These are phyloP conservation scores for Lasioglossum baleicum DNA, from an alignment of 1,140 invertebrate species.

Conservation along the genomic window DNA sequence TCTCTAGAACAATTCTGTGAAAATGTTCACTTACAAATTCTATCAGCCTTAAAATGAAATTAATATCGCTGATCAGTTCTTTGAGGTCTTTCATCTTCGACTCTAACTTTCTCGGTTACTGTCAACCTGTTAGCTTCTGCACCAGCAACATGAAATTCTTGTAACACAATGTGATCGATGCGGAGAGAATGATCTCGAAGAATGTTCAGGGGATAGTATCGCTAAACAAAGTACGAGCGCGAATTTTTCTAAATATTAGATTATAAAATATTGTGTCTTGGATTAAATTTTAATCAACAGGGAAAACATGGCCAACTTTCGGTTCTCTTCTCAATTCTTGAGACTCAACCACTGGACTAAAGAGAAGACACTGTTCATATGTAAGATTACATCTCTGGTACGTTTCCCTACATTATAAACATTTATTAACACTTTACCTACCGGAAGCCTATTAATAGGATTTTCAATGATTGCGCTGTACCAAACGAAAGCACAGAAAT, in stretches of 20 bases:
- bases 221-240: neutral
- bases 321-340: neutral
- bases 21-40: neutral
- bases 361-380: constrained; percentile 41
- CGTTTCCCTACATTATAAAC: neutral
- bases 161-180: neutral
- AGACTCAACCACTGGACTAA: neutral
- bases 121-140: no score
- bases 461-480: no score
- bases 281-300: neutral
- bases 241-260: neutral
- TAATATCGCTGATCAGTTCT: neutral
- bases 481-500: no score
- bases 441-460: no score
- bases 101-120: neutral
- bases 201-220: neutral
- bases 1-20: neutral
- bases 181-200: neutral
- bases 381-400: constrained; percentile 39
- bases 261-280: neutral
- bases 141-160: neutral
- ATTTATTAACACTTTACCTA: no score
- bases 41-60: neutral
- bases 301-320: constrained; percentile 11
- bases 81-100: neutral